phyloP scores from a whole-genome alignment of 2,797 vertebrate species.

The Tiaroga cobitis region DNA sequence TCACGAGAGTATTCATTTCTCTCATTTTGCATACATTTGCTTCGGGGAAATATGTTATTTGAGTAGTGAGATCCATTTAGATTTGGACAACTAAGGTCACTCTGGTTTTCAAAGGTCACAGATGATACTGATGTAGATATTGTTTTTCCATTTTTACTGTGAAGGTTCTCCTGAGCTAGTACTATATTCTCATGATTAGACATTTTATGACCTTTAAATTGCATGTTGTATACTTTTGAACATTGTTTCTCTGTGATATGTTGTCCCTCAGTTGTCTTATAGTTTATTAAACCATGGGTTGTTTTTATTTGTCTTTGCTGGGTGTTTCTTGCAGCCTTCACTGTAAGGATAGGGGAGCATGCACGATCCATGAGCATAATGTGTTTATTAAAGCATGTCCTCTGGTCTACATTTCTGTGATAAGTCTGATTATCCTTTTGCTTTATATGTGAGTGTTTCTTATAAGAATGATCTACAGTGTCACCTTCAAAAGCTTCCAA shows the following conservation, averaged over 20 bases:
- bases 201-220: slow-evolving; percentile 37
- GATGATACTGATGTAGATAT: slow-evolving; percentile 60
- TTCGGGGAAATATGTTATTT: slow-evolving; percentile 51
- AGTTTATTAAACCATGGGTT: slow-evolving; percentile 45
- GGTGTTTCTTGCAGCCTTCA: slow-evolving; percentile 71
- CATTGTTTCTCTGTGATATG: slow-evolving; percentile 40
- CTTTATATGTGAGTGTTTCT: slow-evolving; percentile 60
- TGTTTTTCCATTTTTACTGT: slow-evolving; percentile 35
- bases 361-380: slow-evolving; percentile 86
- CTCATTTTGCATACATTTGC: slow-evolving; percentile 44
- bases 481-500: slow-evolving; percentile 62
- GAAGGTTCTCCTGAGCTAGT: not conserved
- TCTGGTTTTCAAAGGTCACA: slow-evolving; percentile 66
- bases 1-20: slow-evolving; percentile 38
- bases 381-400: slow-evolving; percentile 56
- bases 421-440: slow-evolving; percentile 52
- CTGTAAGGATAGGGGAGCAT: slow-evolving; percentile 91
- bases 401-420: slow-evolving; percentile 60
- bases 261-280: slow-evolving; percentile 36
- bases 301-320: slow-evolving; percentile 64
- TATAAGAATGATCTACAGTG: slow-evolving; percentile 60
- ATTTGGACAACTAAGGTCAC: slow-evolving; percentile 56
- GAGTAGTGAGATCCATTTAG: slow-evolving; percentile 51
- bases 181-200: slow-evolving; percentile 41
- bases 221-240: slow-evolving; percentile 46